phyloP scores from a whole-genome alignment of 2,113 vertebrate species.

The Brachypteracias leptosomus region DNA sequence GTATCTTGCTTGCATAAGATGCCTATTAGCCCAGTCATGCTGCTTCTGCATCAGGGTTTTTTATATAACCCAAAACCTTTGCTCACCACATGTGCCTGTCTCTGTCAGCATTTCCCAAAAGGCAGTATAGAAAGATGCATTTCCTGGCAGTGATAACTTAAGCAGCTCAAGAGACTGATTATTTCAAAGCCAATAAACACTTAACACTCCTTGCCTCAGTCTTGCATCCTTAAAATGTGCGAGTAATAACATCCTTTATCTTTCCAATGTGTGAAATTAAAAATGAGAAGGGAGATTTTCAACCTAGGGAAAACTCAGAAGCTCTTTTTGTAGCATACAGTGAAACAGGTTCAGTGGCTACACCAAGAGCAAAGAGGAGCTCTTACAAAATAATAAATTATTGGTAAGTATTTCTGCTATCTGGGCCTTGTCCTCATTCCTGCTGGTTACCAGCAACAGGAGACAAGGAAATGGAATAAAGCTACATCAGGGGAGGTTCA shows the following conservation, averaged over 20 bases:
- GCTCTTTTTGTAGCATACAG: background rate
- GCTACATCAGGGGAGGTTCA: background rate
- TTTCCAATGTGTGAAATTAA: background rate
- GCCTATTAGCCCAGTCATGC: accelerated
- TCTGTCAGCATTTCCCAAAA: background rate
- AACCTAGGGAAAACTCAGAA: background rate
- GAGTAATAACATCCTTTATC: background rate
- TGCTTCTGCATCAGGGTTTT: background rate
- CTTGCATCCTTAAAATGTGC: background rate
- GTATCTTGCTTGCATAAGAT: background rate
- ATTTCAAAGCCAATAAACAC: background rate
- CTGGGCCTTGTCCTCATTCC: accelerated
- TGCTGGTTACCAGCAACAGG: background rate
- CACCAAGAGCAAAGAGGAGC: background rate
- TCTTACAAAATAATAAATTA: background rate
- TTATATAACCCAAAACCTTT: background rate
- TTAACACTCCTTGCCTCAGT: background rate
- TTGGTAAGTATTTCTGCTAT: background rate
- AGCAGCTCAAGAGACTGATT: background rate
- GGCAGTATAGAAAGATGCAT: background rate
- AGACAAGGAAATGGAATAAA: background rate
- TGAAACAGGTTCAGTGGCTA: background rate
- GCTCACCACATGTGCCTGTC: background rate
- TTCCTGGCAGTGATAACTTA: background rate
- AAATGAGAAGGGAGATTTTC: background rate